Evolutionary conservation across 2,888 invertebrate species (phyloP).

Genomic region (Protonemura montana): DNA sequence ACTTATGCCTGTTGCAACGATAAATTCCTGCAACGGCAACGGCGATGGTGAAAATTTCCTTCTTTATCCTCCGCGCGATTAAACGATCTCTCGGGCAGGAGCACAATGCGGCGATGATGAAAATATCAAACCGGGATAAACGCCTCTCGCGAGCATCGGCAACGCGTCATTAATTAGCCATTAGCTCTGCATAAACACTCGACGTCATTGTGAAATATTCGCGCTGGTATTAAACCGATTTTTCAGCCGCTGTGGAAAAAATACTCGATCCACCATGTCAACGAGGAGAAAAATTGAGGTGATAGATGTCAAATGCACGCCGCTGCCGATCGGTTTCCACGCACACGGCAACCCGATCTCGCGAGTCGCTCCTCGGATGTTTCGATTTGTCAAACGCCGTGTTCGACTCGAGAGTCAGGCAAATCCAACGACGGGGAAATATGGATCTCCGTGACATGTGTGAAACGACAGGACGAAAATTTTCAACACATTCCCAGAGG

Average conservation of each 20-base stretch:
- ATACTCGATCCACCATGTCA: neutral
- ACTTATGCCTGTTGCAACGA: neutral
- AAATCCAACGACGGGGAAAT: neutral
- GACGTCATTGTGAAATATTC: neutral
- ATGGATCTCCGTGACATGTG: neutral
- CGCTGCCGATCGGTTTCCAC: neutral
- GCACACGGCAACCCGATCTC: neutral
- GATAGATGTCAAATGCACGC: conserved; percentile 1
- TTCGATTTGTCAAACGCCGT: neutral
- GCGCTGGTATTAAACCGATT: neutral
- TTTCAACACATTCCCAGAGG: neutral
- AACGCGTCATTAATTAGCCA: neutral
- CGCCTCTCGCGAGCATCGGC: neutral
- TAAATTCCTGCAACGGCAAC: neutral
- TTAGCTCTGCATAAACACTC: neutral
- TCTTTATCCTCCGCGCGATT: neutral
- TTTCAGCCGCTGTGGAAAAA: neutral
- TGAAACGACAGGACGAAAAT: neutral
- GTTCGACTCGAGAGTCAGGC: neutral
- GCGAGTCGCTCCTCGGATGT: neutral
- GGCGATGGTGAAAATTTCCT: neutral
- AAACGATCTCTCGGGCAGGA: neutral
- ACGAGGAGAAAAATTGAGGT: neutral
- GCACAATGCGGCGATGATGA: neutral
- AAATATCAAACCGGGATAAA: neutral